Conservation (phyloP, 2,888 invertebrate species). For the Drosophila picticornis region DNA sequence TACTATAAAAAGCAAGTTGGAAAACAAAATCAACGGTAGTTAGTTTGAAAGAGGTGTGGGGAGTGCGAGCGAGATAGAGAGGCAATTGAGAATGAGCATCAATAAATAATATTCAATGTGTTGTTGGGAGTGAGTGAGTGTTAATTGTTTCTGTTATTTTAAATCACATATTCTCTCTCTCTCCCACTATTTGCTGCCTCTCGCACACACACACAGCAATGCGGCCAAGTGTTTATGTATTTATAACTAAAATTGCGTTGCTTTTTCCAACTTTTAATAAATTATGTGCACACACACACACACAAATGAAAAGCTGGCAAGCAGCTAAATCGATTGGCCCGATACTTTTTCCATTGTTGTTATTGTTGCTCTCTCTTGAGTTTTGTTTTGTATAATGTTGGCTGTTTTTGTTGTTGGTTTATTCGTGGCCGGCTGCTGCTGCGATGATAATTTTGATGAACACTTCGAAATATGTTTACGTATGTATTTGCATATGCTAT, state of each 20-base stretch:
- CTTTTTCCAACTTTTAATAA: slow-evolving; percentile 68
- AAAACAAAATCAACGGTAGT: slow-evolving; percentile 55
- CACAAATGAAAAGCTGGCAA: slow-evolving; percentile 69
- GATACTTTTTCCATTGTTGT: slow-evolving; percentile 32
- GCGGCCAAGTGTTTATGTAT: slow-evolving; percentile 64
- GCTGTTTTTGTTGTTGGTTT: slow-evolving; percentile 15
- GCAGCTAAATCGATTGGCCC: slow-evolving; percentile 62
- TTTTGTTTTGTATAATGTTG: slow-evolving; percentile 1
- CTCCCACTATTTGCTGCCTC: slow-evolving; percentile 14
- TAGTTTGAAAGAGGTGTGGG: slow-evolving; percentile 9
- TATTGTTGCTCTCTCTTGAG: slow-evolving; percentile 32
- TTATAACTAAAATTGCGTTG: slow-evolving; percentile 73
- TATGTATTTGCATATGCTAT: slow-evolving; percentile 41
- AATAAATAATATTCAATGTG: slow-evolving; percentile 74
- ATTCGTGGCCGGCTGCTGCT: slow-evolving; percentile 42
- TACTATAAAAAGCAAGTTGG: slow-evolving; percentile 51
- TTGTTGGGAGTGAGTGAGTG: slow-evolving; percentile 37
- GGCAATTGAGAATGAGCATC: slow-evolving; percentile 52
- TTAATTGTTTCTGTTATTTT: slow-evolving; percentile 70
- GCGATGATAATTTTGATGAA: slow-evolving; percentile 65
- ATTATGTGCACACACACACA: slow-evolving; percentile 49
- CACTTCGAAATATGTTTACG: slow-evolving; percentile 72
- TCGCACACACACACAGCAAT: slow-evolving; percentile 26
- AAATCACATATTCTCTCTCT: slow-evolving; percentile 53
- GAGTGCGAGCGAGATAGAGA: background rate